These are phyloP conservation scores for Pandemis corylana DNA, from an alignment of 2,888 invertebrate species.

Conservation along the genomic window DNA sequence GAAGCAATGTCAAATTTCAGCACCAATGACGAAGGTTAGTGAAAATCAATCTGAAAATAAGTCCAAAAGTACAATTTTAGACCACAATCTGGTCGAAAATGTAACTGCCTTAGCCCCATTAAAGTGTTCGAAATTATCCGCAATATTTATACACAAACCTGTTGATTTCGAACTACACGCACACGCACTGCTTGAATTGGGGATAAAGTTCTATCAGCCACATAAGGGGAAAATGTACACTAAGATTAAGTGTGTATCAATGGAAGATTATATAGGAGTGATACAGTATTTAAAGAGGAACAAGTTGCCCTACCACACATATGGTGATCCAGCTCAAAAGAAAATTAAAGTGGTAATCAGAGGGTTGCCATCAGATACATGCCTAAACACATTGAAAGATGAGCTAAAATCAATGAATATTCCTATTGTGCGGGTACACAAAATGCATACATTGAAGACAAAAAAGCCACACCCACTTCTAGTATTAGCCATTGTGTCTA, in stretches of 20 bases:
- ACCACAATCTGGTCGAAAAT: constrained; percentile 42
- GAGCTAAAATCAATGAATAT: constrained; percentile 58
- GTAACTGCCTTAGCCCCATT: neutral
- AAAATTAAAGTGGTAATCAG: constrained; percentile 66
- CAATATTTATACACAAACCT: constrained; percentile 63
- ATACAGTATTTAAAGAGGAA: constrained; percentile 59
- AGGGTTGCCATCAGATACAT: constrained; percentile 59
- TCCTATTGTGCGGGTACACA: constrained; percentile 63
- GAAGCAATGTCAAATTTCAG: constrained; percentile 48
- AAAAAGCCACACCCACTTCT: constrained; percentile 52
- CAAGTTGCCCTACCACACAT: constrained; percentile 67
- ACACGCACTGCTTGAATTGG: constrained; percentile 51
- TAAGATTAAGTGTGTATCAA: constrained; percentile 56
- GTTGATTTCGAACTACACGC: constrained; percentile 53
- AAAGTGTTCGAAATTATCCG: constrained; percentile 53
- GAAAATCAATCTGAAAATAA: constrained; percentile 8
- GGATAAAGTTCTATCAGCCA: constrained; percentile 58
- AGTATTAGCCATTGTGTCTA: constrained; percentile 61
- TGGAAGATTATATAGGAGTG: constrained; percentile 59
- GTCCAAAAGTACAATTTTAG: constrained; percentile 47
- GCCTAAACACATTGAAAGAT: constrained; percentile 54
- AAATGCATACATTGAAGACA: constrained; percentile 58
- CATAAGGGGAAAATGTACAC: constrained; percentile 49
- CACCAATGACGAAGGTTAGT: neutral
- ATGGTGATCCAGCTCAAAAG: constrained; percentile 59